Percentiles rank a stretch among this genome's conserved stretches.
Evolutionary conservation across 1,140 invertebrate genomes (phyloP).

Genomic region (Drepana arcuata): DNA sequence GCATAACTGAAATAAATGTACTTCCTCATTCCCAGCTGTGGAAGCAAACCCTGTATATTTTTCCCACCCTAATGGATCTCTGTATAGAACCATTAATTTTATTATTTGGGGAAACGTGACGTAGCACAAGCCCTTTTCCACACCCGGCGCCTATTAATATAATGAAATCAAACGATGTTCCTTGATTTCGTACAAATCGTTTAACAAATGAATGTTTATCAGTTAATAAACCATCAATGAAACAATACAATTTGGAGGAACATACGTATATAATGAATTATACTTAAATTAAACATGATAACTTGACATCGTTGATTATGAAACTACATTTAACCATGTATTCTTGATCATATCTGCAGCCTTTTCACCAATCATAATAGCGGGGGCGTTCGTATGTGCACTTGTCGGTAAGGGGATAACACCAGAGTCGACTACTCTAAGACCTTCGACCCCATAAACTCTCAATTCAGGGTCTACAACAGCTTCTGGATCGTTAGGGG

Average conservation of each 20-base stretch:
- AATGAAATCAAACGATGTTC: conserved; percentile 39
- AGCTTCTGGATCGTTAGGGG: conserved; percentile 74
- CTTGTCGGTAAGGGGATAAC: conserved; percentile 80
- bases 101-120: conserved; percentile 39
- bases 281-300: too few relatives aligned
- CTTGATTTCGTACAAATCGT: conserved; percentile 18
- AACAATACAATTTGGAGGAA: too few relatives aligned
- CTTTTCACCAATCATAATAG: conserved; percentile 91
- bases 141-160: conserved; percentile 20
- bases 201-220: not conserved
- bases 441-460: conserved; percentile 79
- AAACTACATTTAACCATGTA: conserved; percentile 67
- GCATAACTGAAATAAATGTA: too few relatives aligned
- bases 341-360: conserved; percentile 85
- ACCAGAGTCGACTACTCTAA: conserved; percentile 84
- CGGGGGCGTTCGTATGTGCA: conserved; percentile 81
- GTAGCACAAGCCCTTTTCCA: conserved; percentile 26
- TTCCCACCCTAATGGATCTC: conserved; percentile 33
- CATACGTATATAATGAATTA: too few relatives aligned
- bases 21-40: too few relatives aligned
- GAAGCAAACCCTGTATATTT: too few relatives aligned
- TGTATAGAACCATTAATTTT: conserved; percentile 45
- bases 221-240: too few relatives aligned
- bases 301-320: too few relatives aligned
- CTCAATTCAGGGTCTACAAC: conserved; percentile 83